Conservation (phyloP, 2,113 vertebrate genomes). For the Nyctibius bracteatus region DNA sequence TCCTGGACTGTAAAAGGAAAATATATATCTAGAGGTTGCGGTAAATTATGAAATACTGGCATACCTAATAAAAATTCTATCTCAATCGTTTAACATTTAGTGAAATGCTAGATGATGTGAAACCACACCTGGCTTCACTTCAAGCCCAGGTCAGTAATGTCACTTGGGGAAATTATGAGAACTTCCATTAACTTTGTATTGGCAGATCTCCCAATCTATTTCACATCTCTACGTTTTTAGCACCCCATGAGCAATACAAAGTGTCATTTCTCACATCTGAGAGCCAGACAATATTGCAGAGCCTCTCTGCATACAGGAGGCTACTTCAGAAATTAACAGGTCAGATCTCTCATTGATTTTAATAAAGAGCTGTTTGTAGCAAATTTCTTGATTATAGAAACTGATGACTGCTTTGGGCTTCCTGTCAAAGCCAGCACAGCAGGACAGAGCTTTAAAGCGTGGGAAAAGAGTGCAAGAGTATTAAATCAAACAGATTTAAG, state of each 20-base stretch:
- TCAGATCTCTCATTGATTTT: conserved; percentile 12
- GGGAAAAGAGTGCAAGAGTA: neutral
- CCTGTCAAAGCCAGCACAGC: conserved; percentile 23
- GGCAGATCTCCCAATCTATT: conserved; percentile 62
- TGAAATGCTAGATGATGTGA: conserved; percentile 61
- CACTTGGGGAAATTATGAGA: conserved; percentile 58
- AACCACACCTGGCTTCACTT: conserved; percentile 63
- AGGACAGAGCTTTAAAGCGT: neutral
- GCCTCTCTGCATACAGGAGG: conserved; percentile 5
- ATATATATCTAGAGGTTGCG: neutral
- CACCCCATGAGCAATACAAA: conserved; percentile 17
- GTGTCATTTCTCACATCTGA: conserved; percentile 39
- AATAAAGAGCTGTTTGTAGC: conserved; percentile 25
- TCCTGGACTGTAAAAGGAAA: conserved; percentile 34
- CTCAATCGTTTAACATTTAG: conserved; percentile 62
- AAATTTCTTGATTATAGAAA: neutral
- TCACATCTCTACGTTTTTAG: conserved; percentile 47
- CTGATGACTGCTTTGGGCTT: neutral
- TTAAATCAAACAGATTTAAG: neutral
- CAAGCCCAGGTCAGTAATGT: conserved; percentile 55
- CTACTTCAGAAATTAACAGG: conserved; percentile 34
- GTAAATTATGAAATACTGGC: conserved; percentile 35
- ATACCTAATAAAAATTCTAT: conserved; percentile 55
- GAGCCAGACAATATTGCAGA: neutral
- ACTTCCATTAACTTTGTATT: conserved; percentile 60